Percentiles rank a stretch among this genome's conserved stretches.
Evolutionary conservation across 1,140 invertebrate species (phyloP).

Genomic region (Diorhabda carinulata): DNA sequence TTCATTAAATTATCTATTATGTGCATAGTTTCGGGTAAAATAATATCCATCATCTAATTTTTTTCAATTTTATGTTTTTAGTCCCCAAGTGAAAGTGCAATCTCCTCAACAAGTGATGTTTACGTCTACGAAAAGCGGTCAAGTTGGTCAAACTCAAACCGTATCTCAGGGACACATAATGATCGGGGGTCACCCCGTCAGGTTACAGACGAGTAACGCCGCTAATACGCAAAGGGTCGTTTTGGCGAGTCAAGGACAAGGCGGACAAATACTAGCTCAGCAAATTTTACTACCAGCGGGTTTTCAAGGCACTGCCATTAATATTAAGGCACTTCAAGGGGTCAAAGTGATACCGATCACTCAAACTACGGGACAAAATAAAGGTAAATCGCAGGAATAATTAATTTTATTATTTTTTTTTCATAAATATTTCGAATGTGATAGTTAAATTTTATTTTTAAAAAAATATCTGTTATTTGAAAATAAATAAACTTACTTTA

Average conservation of each 20-base stretch:
- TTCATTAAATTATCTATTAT: too few species aligned
- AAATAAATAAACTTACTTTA: neutral
- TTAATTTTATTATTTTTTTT: neutral
- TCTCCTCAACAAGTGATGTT: conserved; percentile 26
- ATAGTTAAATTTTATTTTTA: neutral
- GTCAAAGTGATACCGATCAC: conserved; percentile 63
- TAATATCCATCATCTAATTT: too few species aligned
- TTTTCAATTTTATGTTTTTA: neutral
- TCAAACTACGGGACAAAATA: conserved; percentile 40
- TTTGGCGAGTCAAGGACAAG: conserved; percentile 57
- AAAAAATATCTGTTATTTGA: neutral
- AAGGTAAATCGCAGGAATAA: conserved; percentile 30
- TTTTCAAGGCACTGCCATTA: conserved; percentile 55
- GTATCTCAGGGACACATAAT: conserved; percentile 40
- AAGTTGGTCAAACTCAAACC: conserved; percentile 8
- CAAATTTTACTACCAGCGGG: conserved; percentile 56
- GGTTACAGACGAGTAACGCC: conserved; percentile 39
- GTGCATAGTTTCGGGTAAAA: too few species aligned
- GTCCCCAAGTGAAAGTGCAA: conserved; percentile 24
- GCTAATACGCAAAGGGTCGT: conserved; percentile 54
- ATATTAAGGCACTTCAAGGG: conserved; percentile 65
- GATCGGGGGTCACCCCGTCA: conserved; percentile 47
- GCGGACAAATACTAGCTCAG: conserved; percentile 50
- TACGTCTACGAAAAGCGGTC: conserved; percentile 9
- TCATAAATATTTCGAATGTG: neutral